Conservation (phyloP, 2,888 invertebrate species). For the Drosophila kanekoi region DNA sequence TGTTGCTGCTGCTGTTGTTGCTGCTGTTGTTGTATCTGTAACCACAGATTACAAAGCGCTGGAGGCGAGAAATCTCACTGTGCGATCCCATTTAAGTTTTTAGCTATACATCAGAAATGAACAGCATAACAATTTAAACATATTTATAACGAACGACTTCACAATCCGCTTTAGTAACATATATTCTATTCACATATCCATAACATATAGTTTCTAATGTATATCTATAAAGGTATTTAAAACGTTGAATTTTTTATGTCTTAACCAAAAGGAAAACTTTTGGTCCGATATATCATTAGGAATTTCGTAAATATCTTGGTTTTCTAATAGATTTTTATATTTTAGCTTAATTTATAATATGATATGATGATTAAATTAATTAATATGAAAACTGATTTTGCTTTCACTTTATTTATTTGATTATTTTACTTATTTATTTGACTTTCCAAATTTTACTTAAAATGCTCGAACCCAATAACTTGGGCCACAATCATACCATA, state of each 20-base stretch:
- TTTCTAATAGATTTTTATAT: too few relatives aligned
- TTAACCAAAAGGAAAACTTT: slow-evolving; percentile 25
- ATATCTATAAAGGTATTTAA: slow-evolving; percentile 11
- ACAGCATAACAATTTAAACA: slow-evolving; percentile 20
- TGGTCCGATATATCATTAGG: too few relatives aligned
- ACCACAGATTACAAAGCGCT: slow-evolving; percentile 25
- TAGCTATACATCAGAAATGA: slow-evolving; percentile 25
- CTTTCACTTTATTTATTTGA: too few relatives aligned
- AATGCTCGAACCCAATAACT: too few relatives aligned
- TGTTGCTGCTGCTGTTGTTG: slow-evolving; percentile 5
- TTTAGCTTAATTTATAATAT: too few relatives aligned
- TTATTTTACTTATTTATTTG: too few relatives aligned
- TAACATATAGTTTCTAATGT: slow-evolving; percentile 27
- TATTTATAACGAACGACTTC: slow-evolving; percentile 29
- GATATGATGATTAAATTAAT: too few relatives aligned
- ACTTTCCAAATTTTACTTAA: too few relatives aligned
- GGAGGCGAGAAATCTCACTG: slow-evolving; percentile 51
- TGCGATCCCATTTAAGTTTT: slow-evolving; percentile 20
- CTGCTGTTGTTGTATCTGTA: slow-evolving; percentile 10
- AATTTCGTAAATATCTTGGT: too few relatives aligned
- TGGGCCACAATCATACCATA: too few relatives aligned
- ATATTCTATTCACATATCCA: slow-evolving; percentile 33
- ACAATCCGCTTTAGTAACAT: slow-evolving; percentile 28
- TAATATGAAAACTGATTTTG: too few relatives aligned
- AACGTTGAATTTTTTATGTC: slow-evolving; percentile 25